These are phyloP conservation scores for Aleadryas rufinucha DNA, from an alignment of 2,113 vertebrate genomes.

Conservation along the genomic window DNA sequence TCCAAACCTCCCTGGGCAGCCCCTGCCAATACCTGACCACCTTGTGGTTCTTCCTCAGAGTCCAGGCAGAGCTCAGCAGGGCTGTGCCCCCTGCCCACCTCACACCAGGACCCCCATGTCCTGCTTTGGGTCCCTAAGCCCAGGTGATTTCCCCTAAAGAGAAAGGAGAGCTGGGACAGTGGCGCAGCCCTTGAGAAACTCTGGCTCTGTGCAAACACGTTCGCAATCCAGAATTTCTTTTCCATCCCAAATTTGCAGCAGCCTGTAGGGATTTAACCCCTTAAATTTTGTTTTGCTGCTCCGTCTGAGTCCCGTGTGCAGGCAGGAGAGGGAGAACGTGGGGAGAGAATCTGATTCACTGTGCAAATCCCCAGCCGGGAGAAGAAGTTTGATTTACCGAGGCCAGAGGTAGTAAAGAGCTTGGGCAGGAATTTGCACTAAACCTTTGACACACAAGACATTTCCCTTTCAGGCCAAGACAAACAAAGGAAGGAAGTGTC, in stretches of 20 bases:
- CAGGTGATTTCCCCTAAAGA: background rate
- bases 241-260: background rate
- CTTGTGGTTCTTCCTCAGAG: background rate
- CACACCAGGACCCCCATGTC: rapidly evolving
- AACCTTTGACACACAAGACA: slow-evolving; percentile 59
- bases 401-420: slow-evolving; percentile 21
- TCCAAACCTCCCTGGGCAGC: background rate
- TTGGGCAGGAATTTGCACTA: slow-evolving; percentile 26
- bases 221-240: background rate
- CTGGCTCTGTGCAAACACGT: background rate
- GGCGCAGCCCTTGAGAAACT: background rate
- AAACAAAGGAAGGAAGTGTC: slow-evolving; percentile 68
- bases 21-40: rapidly evolving
- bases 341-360: background rate
- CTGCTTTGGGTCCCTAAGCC: background rate
- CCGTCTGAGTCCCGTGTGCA: rapidly evolving
- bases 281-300: background rate
- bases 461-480: slow-evolving; percentile 63
- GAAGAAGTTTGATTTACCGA: background rate
- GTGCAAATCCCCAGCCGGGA: background rate
- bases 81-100: background rate
- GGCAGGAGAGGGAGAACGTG: background rate
- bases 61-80: background rate
- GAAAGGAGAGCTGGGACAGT: background rate
- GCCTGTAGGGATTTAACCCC: background rate